These are phyloP conservation scores for Elaphurus davidianus DNA, from an alignment of 2,113 vertebrate species.

Conservation along the genomic window DNA sequence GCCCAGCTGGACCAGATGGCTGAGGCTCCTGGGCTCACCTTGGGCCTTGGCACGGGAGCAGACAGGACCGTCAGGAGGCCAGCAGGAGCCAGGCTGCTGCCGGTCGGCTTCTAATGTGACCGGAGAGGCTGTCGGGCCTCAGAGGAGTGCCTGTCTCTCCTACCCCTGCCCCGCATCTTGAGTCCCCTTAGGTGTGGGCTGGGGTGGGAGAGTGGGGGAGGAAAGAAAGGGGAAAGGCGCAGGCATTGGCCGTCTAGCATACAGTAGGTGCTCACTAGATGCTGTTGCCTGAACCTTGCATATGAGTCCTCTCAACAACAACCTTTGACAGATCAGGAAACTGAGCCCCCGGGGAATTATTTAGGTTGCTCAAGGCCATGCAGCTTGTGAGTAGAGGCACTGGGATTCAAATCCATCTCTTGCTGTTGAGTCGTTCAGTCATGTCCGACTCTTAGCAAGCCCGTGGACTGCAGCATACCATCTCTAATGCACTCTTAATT, in stretches of 20 bases:
- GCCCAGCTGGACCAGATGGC: constrained; percentile 81
- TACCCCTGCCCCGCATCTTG: neutral
- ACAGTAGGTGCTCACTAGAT: neutral
- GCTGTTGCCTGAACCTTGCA: neutral
- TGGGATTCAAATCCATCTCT: neutral
- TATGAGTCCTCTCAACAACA: neutral
- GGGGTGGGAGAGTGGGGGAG: neutral
- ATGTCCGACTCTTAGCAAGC: accelerated
- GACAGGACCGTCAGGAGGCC: neutral
- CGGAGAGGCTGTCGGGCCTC: neutral
- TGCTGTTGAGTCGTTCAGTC: neutral
- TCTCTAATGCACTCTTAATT: neutral
- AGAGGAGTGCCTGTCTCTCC: neutral
- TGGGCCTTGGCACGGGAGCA: constrained; percentile 15
- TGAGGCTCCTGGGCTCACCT: constrained; percentile 25
- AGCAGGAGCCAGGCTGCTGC: neutral
- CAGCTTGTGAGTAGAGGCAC: neutral
- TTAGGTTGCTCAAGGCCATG: neutral
- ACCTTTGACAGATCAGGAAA: neutral
- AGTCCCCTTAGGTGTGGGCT: neutral
- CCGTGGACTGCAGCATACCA: neutral
- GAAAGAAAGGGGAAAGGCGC: neutral
- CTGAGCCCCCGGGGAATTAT: neutral
- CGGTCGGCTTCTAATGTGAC: neutral
- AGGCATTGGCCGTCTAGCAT: accelerated